phyloP scores from a whole-genome alignment of 2,113 vertebrate species.

The Boleophthalmus pectinirostris region DNA sequence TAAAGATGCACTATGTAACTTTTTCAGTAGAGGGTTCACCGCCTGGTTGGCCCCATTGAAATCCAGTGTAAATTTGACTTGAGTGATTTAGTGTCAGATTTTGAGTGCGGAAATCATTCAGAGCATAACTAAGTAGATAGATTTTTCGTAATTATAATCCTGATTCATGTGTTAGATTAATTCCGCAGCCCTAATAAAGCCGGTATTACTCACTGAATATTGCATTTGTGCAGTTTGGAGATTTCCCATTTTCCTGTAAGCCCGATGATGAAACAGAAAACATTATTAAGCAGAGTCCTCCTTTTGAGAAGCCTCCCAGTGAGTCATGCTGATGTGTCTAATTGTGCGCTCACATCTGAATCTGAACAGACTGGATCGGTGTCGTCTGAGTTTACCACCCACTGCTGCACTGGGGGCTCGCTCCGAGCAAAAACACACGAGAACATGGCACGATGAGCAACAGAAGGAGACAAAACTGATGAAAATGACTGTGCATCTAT shows the following conservation, averaged over 20 bases:
- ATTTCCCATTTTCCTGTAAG: neutral
- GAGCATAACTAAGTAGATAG: neutral
- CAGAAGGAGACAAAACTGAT: neutral
- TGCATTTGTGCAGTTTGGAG: neutral
- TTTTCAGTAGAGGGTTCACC: no score
- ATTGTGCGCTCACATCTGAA: neutral
- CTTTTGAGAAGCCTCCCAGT: neutral
- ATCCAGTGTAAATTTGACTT: no score
- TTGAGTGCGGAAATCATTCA: neutral
- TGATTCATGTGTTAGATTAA: no score
- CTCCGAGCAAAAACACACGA: neutral
- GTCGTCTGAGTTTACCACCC: slow-evolving; percentile 12
- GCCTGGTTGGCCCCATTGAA: neutral
- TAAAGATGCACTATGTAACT: no score
- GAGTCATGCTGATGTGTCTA: slow-evolving; percentile 1
- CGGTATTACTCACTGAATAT: neutral
- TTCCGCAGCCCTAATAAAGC: no score
- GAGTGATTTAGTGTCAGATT: neutral
- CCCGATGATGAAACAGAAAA: neutral
- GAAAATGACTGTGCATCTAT: neutral
- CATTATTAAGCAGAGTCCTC: neutral
- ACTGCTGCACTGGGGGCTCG: slow-evolving; percentile 8
- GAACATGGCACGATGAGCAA: slow-evolving; percentile 13
- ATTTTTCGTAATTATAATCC: neutral
- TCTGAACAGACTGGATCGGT: slow-evolving; percentile 15